Conservation (phyloP, 2,888 invertebrate genomes). For the Pristionchus mayeri region DNA sequence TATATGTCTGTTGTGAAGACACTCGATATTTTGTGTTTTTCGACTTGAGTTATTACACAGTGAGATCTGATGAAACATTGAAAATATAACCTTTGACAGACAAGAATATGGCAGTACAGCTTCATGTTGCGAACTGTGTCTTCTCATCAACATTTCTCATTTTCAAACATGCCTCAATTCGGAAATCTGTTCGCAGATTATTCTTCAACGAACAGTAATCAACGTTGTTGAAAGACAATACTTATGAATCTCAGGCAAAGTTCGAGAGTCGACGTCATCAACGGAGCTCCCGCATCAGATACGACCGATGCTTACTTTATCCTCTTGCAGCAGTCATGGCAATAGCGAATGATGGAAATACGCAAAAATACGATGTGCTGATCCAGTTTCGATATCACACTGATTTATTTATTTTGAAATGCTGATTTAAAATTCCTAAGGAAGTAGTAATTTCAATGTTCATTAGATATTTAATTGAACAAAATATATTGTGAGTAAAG, state of each 20-base stretch:
- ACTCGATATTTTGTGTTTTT: background rate
- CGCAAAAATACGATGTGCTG: no score
- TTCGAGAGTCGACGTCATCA: background rate
- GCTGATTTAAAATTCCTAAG: no score
- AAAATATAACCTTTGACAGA: background rate
- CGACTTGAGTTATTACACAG: background rate
- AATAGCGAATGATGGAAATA: no score
- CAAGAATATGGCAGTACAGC: background rate
- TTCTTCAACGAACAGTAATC: background rate
- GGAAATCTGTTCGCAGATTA: background rate
- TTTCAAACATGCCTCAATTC: background rate
- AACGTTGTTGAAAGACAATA: no score
- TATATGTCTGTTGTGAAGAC: background rate
- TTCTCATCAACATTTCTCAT: background rate
- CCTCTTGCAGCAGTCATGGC: no score
- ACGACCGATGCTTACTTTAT: conserved; percentile 9
- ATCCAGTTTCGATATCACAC: no score
- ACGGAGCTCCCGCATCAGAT: background rate
- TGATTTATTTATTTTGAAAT: no score
- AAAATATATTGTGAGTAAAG: no score
- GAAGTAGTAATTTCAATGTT: no score
- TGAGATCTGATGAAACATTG: background rate
- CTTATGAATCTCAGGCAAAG: background rate
- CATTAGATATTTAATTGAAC: no score
- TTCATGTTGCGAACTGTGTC: background rate